Evolutionary conservation across 2,797 vertebrate species (phyloP), one percentile per base, ranked within the genome.

Genomic region (Leucoraja ocellata): DNA sequence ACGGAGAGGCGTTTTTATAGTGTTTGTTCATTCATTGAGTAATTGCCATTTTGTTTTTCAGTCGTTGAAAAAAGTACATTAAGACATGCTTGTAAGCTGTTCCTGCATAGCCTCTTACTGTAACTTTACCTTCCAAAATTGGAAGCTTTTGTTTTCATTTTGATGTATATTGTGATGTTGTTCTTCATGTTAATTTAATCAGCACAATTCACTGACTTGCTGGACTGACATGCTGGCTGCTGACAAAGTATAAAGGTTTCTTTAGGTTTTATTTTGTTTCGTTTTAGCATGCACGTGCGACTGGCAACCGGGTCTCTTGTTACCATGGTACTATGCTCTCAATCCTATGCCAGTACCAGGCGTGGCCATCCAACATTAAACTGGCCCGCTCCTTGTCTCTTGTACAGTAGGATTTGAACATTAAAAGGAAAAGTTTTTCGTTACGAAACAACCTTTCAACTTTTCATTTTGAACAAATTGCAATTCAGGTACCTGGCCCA

Each of bases 141-240:
- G 97, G 97, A 97, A 97, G 97, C 97, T 97, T 96, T 97, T 98
- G 96, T 97, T 98, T 97, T 97, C 97, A 97, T 98, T 98, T 97
- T 98, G 97, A 98, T 98, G 98, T 99, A 98, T 98, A 98, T 99
- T 98, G 97, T 99, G 98, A 97, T 97, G 97, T 98, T 98, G 97
- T 98, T 98, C 97, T 98, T 97, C 97, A 97, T 98, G 97, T 99
- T 99, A 99, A 99, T 99, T 99, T 99, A 99, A 99, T 99, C 98
- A 98, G 98, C 99, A 99, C 98, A 99, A 99, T 99, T 99, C 98
- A 99, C 98, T 99, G 98, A 99, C 98, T 99, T 99, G 99, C 99
- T 99, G 99, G 99, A 99, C 98, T 98, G 98, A 99, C 97, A 98
- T 98, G 97, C 98, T 98, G 97, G 98, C 98, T 99, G 98, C 98